Percentiles rank a stretch among this genome's conserved stretches.
These are phyloP conservation scores for Nyctereutes procyonoides DNA, from an alignment of 2,113 vertebrate species.

Conservation along the genomic window DNA sequence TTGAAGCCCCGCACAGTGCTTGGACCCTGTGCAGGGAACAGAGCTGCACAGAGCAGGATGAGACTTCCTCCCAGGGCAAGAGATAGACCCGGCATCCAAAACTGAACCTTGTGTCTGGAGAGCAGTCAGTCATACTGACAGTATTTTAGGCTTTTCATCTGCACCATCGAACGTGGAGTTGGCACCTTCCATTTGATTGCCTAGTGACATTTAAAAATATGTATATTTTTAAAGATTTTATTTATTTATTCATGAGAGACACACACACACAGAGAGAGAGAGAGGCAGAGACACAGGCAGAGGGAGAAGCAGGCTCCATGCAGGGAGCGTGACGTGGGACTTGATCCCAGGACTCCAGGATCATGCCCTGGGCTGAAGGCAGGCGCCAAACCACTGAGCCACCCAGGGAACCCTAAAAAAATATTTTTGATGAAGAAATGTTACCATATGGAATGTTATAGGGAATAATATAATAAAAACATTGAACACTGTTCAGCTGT, in stretches of 20 bases:
- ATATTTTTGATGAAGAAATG: neutral
- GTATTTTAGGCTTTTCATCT: neutral
- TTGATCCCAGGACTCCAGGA: no score
- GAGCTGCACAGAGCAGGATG: neutral
- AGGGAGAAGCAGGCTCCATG: no score
- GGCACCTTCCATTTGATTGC: neutral
- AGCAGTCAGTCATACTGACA: neutral
- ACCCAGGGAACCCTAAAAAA: no score
- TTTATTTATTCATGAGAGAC: no score
- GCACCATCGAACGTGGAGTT: neutral
- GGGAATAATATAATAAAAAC: neutral
- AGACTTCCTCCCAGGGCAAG: neutral
- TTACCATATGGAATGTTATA: neutral
- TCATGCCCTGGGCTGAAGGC: no score
- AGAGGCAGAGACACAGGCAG: no score
- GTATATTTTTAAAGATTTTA: no score
- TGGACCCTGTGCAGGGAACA: neutral
- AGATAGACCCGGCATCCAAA: neutral
- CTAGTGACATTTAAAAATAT: neutral
- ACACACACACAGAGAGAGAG: no score
- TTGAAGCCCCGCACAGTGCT: neutral
- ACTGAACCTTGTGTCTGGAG: neutral
- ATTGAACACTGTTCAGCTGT: neutral
- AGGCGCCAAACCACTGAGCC: no score
- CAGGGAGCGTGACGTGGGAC: no score